phyloP scores from a whole-genome alignment of 35 echinoderm and acorn worm genomes.

The Strongylocentrotus purpuratus region DNA sequence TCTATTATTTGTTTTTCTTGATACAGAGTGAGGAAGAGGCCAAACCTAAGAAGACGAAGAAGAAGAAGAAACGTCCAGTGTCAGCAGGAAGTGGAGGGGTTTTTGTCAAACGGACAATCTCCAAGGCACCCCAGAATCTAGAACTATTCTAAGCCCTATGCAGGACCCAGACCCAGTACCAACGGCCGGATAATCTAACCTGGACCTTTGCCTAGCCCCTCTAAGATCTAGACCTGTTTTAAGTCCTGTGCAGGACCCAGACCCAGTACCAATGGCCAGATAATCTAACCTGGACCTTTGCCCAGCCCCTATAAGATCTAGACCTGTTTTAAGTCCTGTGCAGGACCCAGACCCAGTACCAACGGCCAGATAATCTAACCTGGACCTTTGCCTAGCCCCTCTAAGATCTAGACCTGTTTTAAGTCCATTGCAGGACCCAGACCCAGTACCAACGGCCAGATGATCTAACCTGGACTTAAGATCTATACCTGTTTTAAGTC shows the following conservation, averaged over 20 bases:
- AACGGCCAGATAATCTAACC: too few species aligned
- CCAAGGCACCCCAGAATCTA: constrained; percentile 63
- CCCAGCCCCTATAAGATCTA: background rate
- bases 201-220: background rate
- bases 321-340: constrained; percentile 67
- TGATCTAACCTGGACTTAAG: background rate
- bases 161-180: too few species aligned
- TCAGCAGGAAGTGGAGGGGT: constrained; percentile 75
- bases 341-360: too few species aligned
- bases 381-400: background rate
- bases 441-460: too few species aligned
- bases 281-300: too few species aligned
- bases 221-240: constrained; percentile 29
- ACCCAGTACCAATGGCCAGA: too few species aligned
- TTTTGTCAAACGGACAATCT: constrained; percentile 81
- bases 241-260: too few species aligned
- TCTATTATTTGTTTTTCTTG: background rate
- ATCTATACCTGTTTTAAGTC: constrained; percentile 71
- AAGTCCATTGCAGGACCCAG: too few species aligned
- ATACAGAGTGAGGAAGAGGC: constrained; percentile 87
- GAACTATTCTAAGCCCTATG: constrained; percentile 63
- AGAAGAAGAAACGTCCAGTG: constrained; percentile 63
- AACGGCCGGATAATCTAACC: too few species aligned
- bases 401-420: constrained; percentile 29
- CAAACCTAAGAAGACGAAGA: constrained; percentile 95